phyloP scores from a whole-genome alignment of 2,797 vertebrate species.

The Cottoperca gobio region DNA sequence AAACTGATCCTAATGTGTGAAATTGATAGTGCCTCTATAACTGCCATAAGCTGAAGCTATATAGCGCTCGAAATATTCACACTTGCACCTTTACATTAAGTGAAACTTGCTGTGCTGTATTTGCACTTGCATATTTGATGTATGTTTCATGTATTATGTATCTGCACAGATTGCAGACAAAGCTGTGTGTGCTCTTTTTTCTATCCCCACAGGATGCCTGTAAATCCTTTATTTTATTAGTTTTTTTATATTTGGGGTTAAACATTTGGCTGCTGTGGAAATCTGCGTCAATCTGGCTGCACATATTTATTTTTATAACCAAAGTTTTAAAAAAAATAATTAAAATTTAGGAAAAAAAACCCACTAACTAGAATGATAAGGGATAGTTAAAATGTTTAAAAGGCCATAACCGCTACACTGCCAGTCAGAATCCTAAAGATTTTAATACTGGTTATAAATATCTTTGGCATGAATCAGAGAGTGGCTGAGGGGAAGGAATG shows the following conservation, averaged over 20 bases:
- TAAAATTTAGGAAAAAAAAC: no score
- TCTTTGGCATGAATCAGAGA: neutral
- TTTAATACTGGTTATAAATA: neutral
- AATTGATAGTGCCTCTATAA: neutral
- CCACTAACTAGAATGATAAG: neutral
- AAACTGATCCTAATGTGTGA: neutral
- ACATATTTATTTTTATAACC: no score
- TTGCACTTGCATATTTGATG: neutral
- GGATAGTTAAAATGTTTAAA: neutral
- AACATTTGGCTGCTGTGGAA: no score
- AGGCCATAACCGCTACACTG: neutral
- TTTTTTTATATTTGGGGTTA: no score
- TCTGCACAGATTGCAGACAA: neutral
- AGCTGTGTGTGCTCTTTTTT: neutral
- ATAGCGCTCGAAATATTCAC: neutral
- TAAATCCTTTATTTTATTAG: no score
- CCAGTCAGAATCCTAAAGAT: neutral
- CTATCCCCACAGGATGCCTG: neutral
- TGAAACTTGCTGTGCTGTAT: neutral
- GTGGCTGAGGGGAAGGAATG: neutral
- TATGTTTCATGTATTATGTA: slow-evolving; percentile 3
- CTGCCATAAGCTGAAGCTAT: neutral
- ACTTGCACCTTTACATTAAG: neutral
- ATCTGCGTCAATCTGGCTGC: no score
- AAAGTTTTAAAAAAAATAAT: no score